Evolutionary conservation across 2,797 vertebrate species (phyloP).

Genomic region (Sebastes nivosus): DNA sequence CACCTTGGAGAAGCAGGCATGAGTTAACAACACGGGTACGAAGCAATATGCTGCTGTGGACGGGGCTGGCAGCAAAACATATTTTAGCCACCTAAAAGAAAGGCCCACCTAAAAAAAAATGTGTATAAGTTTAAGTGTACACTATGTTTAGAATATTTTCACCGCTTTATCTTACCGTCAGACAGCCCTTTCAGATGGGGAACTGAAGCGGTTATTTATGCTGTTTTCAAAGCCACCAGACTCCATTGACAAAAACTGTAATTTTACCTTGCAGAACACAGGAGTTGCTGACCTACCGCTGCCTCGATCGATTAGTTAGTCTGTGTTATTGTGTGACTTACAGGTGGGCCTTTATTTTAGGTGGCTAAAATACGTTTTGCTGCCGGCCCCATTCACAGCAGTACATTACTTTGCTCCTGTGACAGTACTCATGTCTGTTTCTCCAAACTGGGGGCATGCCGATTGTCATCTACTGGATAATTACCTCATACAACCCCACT

Average conservation of each 20-base stretch:
- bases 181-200: too few relatives aligned
- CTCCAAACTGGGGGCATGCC: neutral
- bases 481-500: neutral
- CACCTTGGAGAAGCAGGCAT: neutral
- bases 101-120: too few relatives aligned
- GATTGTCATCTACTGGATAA: neutral
- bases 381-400: neutral
- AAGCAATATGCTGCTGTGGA: too few relatives aligned
- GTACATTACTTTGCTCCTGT: neutral
- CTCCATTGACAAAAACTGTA: neutral
- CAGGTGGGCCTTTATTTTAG: neutral
- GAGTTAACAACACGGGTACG: neutral
- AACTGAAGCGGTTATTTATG: neutral
- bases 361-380: neutral
- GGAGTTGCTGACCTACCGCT: neutral
- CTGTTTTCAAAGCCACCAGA: neutral
- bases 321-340: neutral
- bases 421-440: neutral
- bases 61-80: too few relatives aligned
- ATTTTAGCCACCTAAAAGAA: too few relatives aligned
- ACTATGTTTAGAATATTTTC: neutral
- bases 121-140: neutral
- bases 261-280: neutral
- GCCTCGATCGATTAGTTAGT: neutral
- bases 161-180: neutral